Evolutionary conservation across 2,888 invertebrate genomes (phyloP).

Genomic region (Oligia fasciuncula): DNA sequence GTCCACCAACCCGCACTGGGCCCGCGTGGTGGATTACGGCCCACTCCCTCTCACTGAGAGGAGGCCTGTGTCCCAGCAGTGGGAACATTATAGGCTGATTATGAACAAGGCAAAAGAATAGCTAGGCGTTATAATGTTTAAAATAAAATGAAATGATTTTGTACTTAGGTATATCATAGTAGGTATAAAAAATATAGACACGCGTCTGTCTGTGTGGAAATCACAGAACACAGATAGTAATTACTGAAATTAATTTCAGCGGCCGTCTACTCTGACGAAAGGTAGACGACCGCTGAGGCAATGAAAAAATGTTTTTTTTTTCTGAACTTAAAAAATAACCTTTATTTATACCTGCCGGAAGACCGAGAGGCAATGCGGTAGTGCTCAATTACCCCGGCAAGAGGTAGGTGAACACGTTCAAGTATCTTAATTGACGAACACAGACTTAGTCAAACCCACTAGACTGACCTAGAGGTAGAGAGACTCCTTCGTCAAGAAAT

Average conservation of each 20-base stretch:
- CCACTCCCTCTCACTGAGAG: no score
- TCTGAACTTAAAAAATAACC: neutral
- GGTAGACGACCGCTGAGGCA: neutral
- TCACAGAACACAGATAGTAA: neutral
- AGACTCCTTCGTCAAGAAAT: no score
- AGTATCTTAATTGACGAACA: neutral
- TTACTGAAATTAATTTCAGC: neutral
- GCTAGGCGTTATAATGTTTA: no score
- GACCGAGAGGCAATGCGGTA: neutral
- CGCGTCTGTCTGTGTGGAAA: neutral
- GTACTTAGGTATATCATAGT: neutral
- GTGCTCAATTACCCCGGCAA: neutral
- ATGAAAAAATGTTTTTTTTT: no score
- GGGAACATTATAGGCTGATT: no score
- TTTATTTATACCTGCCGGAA: neutral
- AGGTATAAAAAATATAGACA: neutral
- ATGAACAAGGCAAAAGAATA: no score
- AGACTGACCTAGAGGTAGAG: no score
- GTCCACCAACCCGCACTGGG: no score
- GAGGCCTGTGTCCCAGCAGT: no score
- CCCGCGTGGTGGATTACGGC: no score
- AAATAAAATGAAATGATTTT: neutral
- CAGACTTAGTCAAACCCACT: neutral
- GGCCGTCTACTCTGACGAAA: neutral
- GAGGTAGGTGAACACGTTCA: neutral